Base-by-base conservation (phyloP, 2,797 vertebrate species). In the Eulemur coronatus region DNA sequence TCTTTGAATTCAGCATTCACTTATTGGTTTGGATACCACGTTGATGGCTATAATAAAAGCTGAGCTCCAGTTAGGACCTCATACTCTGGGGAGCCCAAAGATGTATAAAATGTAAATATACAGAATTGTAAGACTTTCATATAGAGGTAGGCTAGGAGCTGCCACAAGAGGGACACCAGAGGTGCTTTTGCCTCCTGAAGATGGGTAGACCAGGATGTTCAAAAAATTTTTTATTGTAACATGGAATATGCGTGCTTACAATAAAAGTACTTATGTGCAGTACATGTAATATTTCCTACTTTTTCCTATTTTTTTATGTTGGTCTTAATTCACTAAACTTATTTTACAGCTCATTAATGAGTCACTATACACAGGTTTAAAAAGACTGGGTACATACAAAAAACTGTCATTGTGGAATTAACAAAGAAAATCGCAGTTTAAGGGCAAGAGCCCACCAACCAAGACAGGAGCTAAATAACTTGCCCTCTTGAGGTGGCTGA, bases 281-380 rank as follows among this genome's bases (percentile, higher is more conserved):
- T 50, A 28, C 35, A 79, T 89, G 65, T 84, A 52, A 2, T 87
- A 84, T 65, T 94, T 88, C 81, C 55, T 88, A 78, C 89, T 91
- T 50, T 81, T 72, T 87, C 78, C 63, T 84, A 35, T 4, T 75
- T 80, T 91, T 76, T 59, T 28, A 91, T 15, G 69, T 93, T 93
- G 91, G 28, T 89, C 69, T 85, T 85, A 95, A 91, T 55, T 91
- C 81, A 90, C 80, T 81, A 85, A 70, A 92, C 70, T 96, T 84
- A 94, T 81, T 89, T 96, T 82, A 96, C 5, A 89, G 86, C 38
- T 91, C 59, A 94, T 92, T 93, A 92, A 73, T 63, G 35, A 94
- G 55, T 84, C 35, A 79, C 59, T 67, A 84, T 52, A 79, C 26
- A 75, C 35, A 81, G 50, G 24, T 87, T 90, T 92, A 73, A 96